Conservation (phyloP, 2,888 invertebrate species). For the Aspidiotus rigidus region DNA sequence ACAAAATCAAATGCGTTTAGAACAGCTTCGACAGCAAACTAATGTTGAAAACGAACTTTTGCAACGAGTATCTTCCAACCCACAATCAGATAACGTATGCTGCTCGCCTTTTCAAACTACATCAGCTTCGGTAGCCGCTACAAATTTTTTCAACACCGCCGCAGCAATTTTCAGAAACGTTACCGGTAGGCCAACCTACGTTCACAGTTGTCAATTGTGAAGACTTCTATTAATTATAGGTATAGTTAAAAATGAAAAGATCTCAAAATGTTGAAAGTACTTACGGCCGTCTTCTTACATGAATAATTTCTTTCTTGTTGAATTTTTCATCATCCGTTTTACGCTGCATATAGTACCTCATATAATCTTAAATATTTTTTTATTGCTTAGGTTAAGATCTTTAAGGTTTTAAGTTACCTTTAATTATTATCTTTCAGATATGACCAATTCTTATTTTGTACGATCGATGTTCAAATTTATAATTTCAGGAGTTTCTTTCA, state of each 20-base stretch:
- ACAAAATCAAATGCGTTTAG: constrained; percentile 69
- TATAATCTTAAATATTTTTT: too few species aligned
- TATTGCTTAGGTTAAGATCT: too few species aligned
- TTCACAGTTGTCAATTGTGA: constrained; percentile 62
- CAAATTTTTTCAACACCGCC: constrained; percentile 56
- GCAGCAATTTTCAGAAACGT: constrained; percentile 65
- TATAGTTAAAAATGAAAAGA: not conserved
- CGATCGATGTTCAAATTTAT: too few species aligned
- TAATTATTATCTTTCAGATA: too few species aligned
- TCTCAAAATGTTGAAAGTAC: not conserved
- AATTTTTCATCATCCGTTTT: too few species aligned
- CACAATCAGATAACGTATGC: constrained; percentile 39
- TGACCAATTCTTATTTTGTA: too few species aligned
- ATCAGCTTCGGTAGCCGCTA: constrained; percentile 42
- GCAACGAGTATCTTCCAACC: constrained; percentile 38
- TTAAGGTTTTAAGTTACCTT: too few species aligned
- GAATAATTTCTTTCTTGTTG: too few species aligned
- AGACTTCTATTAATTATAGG: too few species aligned
- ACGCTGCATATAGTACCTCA: too few species aligned
- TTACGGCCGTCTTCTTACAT: too few species aligned
- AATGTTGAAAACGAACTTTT: constrained; percentile 61
- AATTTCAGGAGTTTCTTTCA: too few species aligned
- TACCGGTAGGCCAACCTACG: constrained; percentile 47
- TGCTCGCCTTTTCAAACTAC: constrained; percentile 41
- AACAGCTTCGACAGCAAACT: constrained; percentile 76